Percentiles rank a stretch among this genome's conserved stretches.
These are phyloP conservation scores for Chaitophorus viminalis DNA, from an alignment of 2,888 invertebrate species.

Conservation along the genomic window DNA sequence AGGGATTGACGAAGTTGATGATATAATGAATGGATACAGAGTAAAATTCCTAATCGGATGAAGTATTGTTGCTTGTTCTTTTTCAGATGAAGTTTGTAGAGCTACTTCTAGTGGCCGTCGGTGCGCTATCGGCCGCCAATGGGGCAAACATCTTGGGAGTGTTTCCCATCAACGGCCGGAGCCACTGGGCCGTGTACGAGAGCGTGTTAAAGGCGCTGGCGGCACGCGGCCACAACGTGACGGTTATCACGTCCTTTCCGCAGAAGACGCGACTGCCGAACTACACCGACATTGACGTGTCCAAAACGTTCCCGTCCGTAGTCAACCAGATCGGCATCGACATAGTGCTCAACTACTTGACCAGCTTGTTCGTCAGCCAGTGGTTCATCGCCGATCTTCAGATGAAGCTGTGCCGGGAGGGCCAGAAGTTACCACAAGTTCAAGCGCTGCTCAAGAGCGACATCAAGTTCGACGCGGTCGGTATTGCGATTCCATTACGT, in stretches of 20 bases:
- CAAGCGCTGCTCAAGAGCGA: conserved; percentile 63
- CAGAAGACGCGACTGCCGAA: conserved; percentile 68
- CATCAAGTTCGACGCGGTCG: conserved; percentile 62
- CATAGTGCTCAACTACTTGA: conserved; percentile 38
- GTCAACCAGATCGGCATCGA: conserved; percentile 49
- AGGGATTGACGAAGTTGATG: no score
- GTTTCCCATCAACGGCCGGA: conserved; percentile 70
- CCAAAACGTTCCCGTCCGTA: neutral
- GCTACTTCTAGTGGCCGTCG: neutral
- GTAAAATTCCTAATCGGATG: no score
- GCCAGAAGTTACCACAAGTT: conserved; percentile 57
- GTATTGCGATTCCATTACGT: no score
- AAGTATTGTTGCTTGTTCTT: no score
- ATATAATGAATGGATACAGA: no score
- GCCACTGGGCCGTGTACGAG: conserved; percentile 69
- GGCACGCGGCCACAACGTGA: conserved; percentile 70
- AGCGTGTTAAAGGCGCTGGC: conserved; percentile 70
- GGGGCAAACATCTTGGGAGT: conserved; percentile 68
- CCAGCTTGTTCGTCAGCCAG: conserved; percentile 49
- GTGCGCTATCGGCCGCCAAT: conserved; percentile 12
- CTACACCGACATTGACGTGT: conserved; percentile 66
- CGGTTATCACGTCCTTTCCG: conserved; percentile 69
- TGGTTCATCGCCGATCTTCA: conserved; percentile 50
- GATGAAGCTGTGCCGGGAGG: conserved; percentile 58
- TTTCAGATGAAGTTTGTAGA: conserved; percentile 31